Conservation (phyloP, 2,888 invertebrate species). For the Lottia scabra region DNA sequence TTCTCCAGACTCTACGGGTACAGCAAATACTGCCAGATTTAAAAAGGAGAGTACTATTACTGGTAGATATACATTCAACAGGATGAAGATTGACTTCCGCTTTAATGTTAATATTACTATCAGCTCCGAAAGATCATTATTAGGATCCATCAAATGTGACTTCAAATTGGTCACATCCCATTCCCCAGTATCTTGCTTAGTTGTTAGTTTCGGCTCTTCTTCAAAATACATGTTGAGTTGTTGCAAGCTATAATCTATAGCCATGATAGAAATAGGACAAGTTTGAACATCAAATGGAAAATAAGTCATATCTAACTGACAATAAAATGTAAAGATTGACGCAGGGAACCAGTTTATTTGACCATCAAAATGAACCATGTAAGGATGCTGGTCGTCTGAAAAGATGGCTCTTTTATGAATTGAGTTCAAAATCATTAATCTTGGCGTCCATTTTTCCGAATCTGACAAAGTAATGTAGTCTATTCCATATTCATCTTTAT, state of each 20-base stretch:
- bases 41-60: not conserved
- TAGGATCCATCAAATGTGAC: not conserved
- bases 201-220: not conserved
- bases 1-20: not conserved
- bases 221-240: not conserved
- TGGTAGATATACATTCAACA: not conserved
- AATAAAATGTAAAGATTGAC: not conserved
- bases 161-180: not conserved
- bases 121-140: not conserved
- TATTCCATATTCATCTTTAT: not conserved
- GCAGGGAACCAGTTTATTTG: not conserved
- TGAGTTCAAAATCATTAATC: not conserved
- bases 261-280: not conserved
- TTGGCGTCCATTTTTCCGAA: not conserved
- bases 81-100: not conserved
- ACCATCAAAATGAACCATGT: not conserved
- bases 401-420: not conserved
- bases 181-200: not conserved
- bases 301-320: not conserved
- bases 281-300: not conserved
- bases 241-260: not conserved
- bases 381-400: not conserved
- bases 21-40: not conserved
- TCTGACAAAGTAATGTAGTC: not conserved
- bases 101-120: not conserved